These are phyloP conservation scores for Mus minutoides DNA, from an alignment of 2,797 vertebrate species.

Conservation along the genomic window DNA sequence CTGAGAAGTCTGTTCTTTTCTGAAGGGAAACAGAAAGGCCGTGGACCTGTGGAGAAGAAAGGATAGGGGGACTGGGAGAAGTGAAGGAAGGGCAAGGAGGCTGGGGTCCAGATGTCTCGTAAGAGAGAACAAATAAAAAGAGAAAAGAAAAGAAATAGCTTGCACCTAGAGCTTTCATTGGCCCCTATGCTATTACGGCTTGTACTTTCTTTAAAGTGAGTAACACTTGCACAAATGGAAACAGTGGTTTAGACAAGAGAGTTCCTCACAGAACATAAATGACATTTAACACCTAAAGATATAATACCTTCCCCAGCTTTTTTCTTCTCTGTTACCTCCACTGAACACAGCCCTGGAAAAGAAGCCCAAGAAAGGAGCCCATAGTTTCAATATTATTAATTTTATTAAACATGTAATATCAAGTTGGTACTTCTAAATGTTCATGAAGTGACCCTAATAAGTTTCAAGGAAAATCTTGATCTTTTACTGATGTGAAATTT, in stretches of 20 bases:
- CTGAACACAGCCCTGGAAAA: background rate
- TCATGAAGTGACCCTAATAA: background rate
- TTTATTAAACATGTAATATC: background rate
- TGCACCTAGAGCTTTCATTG: background rate
- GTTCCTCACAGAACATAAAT: background rate
- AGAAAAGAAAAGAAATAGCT: background rate
- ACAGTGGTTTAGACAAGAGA: background rate
- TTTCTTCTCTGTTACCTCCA: background rate
- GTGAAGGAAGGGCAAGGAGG: background rate
- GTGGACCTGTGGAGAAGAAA: background rate
- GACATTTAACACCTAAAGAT: background rate
- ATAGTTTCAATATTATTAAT: background rate
- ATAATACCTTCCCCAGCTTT: background rate
- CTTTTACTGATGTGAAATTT: background rate
- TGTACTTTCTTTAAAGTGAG: background rate
- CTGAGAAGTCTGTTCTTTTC: background rate
- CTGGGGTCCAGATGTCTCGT: background rate
- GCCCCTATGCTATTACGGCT: background rate
- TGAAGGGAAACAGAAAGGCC: background rate
- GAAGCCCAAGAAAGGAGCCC: background rate
- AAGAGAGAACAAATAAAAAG: background rate
- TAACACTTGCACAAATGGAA: constrained; percentile 7
- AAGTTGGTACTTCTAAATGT: background rate
- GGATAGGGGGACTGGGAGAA: background rate
- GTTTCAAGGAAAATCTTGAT: background rate